Evolutionary conservation across 2,113 vertebrate species (phyloP), one percentile per base, ranked within the genome.

Genomic region (Heterotis niloticus): DNA sequence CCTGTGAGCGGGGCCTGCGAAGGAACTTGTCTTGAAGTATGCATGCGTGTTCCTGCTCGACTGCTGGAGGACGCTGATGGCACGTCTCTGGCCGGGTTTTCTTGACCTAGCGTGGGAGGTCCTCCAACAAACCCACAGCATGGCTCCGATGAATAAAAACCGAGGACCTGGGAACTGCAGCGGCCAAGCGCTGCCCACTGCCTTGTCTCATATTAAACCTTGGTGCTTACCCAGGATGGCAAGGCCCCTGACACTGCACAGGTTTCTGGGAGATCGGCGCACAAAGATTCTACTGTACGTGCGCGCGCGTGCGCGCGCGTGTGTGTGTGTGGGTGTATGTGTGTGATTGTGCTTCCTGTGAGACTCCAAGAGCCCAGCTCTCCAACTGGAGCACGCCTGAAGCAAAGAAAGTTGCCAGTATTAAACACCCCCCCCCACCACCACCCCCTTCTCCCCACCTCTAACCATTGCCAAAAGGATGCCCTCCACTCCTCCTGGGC

Each of bases 191-290:
- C 84, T 82, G 85, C 78, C 52, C 78, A 76, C 85, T 84, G 83
- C 86, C 85, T 86, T 88, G 87, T 89, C 89, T 90, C 87, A 88
- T 90, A 88, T 89, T 88, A 91, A 91, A 88, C 89, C 89, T 86
- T 85, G n/a, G 5, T 84, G 87, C 87, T 87, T 85, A 83, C n/a
- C 82, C 85, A 86, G 88, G 88, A 89, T 83, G 83, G 64, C 51
- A 56, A 78, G 79, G 24, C 34, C 80, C 34, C 75, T 0, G 12
- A 44, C n/a, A 16, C 16, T 64, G 84, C 52, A 44, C 12, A 5
- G 77, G n/a, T 34, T 77, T 34, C 59, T 16, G 28, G 86, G 78
- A 81, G 83, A 82, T 84, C 77, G 18, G 73, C 59, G 18, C 26
- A 84, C 82, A 84, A 84, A 84, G 79, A 86, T 78, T 82, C 34